Percentiles rank a stretch among this genome's conserved stretches.
phyloP scores from a whole-genome alignment of 2,113 vertebrate species.

The Telmatochromis bifrenatus region DNA sequence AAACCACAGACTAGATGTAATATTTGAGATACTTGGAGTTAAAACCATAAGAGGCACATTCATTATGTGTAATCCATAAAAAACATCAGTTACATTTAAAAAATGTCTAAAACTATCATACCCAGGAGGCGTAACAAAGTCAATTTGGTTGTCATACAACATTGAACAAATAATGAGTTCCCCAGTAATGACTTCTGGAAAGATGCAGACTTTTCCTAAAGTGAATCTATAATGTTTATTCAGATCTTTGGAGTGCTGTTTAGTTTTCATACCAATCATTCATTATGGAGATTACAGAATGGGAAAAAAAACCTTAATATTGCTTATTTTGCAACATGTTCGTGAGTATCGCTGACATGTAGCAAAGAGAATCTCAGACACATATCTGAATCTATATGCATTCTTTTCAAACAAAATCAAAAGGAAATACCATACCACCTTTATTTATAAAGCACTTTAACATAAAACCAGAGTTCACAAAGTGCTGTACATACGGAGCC shows the following conservation, averaged over 20 bases:
- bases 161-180: conserved; percentile 38
- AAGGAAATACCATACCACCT: no score
- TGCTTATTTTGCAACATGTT: background rate
- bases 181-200: conserved; percentile 16
- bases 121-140: background rate
- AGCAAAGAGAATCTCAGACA: background rate
- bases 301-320: background rate
- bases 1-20: background rate
- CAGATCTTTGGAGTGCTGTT: background rate
- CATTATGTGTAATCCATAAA: background rate
- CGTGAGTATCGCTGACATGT: background rate
- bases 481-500: no score
- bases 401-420: background rate
- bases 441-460: no score
- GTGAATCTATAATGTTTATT: conserved; percentile 19
- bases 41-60: background rate
- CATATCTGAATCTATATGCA: background rate
- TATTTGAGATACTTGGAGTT: background rate
- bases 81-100: background rate
- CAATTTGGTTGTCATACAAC: conserved; percentile 18
- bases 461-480: no score
- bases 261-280: conserved; percentile 8
- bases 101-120: background rate
- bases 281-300: background rate
- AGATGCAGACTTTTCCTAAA: conserved; percentile 3